Conservation (phyloP, 2,888 invertebrate genomes). For the Nomada hirtipes region DNA sequence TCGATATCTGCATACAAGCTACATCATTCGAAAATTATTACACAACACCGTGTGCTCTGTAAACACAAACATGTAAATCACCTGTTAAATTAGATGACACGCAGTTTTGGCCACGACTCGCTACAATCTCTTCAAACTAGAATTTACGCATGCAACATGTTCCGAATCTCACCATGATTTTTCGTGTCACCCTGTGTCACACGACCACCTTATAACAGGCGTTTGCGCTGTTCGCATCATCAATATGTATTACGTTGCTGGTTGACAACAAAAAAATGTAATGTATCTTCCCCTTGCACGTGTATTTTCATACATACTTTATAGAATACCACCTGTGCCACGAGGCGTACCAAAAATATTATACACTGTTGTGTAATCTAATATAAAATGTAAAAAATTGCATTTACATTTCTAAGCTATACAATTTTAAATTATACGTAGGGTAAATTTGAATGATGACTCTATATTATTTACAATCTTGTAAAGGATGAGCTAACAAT, state of each 20-base stretch:
- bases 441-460: too few relatives aligned
- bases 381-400: too few relatives aligned
- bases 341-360: too few relatives aligned
- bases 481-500: background rate
- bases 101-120: background rate
- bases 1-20: background rate
- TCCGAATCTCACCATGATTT: background rate
- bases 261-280: background rate
- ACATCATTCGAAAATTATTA: too few relatives aligned
- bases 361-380: too few relatives aligned
- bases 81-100: background rate
- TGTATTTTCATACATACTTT: background rate
- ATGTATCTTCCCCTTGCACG: background rate
- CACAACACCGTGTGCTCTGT: background rate
- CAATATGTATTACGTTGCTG: constrained; percentile 8
- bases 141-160: background rate
- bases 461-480: background rate
- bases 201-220: constrained; percentile 6
- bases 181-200: background rate
- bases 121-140: background rate
- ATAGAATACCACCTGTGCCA: background rate
- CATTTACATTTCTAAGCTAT: too few relatives aligned
- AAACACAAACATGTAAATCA: background rate
- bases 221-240: constrained; percentile 9
- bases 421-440: too few relatives aligned